Base-by-base conservation (phyloP, 2,888 invertebrate species). In the Lepetodrilus schrolli region DNA sequence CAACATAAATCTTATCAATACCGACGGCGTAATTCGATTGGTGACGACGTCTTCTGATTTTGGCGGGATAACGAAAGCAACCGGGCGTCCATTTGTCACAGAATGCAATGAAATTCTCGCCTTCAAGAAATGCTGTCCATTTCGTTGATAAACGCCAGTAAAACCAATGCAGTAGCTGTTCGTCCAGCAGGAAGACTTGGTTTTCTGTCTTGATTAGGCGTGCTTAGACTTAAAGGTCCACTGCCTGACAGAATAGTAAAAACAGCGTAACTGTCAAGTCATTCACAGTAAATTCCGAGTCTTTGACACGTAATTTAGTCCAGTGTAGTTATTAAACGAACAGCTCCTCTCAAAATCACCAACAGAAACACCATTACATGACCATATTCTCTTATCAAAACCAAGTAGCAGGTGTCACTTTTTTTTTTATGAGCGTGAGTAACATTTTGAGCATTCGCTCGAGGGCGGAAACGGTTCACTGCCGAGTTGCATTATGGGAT, bases 31-130 rank as follows among this genome's bases (percentile, higher is more conserved):
- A 58, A 58, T 58, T 58, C 58, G 58, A 58, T 58, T 58, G 58
- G 58, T 7, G 58, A 58, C 58, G 58, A 30, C 58, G 30, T 58
- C 30, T 58, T 58, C 26, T 58, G 58, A 58, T 58, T 26, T 43
- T 58, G 26, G 17, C 58, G 4, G 26, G 58, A 58, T 58, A 58
- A 58, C 34, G 17, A 26, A 17, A 58, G 34, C 30, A 30, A 58
- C 30, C 58, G 17, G 58, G 58, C 58, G 58, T 30, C 58, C 30
- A 58, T 58, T 58, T 58, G 58, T 58, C 58, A 58, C 58, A 58
- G 34, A 58, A 58, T 58, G 58, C 58, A 58, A 58, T 58, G 58
- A 58, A 58, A 58, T 30, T 58, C 58, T 58, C 58, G 34, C 58
- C 17, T 21, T 30, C 17, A 34, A 23, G 26, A 58, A 58, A 58